Evolutionary conservation across 2,888 invertebrate species (phyloP), one percentile per base, ranked within the genome.

Genomic region (Phymatocera aterrima): DNA sequence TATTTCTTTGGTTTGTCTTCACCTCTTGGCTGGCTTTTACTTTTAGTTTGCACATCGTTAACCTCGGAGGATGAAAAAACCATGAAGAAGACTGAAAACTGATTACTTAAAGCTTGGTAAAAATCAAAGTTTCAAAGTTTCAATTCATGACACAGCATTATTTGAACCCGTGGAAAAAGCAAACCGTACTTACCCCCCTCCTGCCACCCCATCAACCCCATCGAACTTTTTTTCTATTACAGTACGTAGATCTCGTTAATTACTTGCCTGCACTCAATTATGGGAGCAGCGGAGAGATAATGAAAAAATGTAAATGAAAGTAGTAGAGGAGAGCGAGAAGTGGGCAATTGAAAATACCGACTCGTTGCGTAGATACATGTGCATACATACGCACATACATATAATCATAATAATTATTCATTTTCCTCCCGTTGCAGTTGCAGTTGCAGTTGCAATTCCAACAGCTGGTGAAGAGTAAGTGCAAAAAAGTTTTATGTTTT

Each of bases 41-140:
- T 12, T 64, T 6, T 46, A 40, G 68, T 68, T 68, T 68, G 46
- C 68, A 68, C 28, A 68, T 68, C 68, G 68, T 68, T 68, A 68
- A 6, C 68, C 21, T 4, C 31, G 2, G 2, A 43, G 40, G 15
- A 68, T n/a, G n/a, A n/a, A n/a, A n/a, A n/a, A n/a, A n/a, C n/a
- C n/a, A n/a, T n/a, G n/a, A 43, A 68, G 28, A 43, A 68, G 28
- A n/a, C 54, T 18, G 18, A 3, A n/a, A 24, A 43, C 43, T 34
- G 68, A 68, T 68, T 15, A 68, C 46, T 46, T 28, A 28, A 46
- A 15, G 10, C 21, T 68, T n/a, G n/a, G 61, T 31, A 0, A 18
- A 68, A 68, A 46, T 68, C 28, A 46, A 43, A 68, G 68, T 43
- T 68, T 43, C 43, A 3, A 68, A 46, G 15, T 68, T 46, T 21